Evolutionary conservation across 2,888 invertebrate species (phyloP).

Genomic region (Siphonodentalium dalli): DNA sequence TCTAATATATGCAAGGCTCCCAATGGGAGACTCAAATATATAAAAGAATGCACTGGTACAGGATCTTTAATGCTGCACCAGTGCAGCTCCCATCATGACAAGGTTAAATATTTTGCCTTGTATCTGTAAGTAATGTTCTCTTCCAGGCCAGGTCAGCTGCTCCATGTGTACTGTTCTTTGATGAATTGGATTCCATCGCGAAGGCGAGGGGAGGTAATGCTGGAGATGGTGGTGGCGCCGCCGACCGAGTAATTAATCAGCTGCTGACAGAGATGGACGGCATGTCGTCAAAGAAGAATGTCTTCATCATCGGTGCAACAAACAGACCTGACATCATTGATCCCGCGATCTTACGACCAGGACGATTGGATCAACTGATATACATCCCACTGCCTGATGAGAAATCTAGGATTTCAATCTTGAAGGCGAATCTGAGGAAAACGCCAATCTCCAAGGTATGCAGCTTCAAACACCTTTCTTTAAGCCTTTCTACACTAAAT

Average conservation of each 20-base stretch:
- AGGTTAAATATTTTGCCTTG: neutral
- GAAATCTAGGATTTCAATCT: conserved; percentile 94
- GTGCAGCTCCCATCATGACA: no score
- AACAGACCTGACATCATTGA: conserved; percentile 95
- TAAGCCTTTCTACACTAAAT: neutral
- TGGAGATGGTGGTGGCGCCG: conserved; percentile 98
- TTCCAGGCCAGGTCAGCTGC: conserved; percentile 93
- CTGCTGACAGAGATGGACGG: conserved; percentile 99
- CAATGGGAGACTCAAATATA: no score
- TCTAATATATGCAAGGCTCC: no score
- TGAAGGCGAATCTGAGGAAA: conserved; percentile 93
- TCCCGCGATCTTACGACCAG: conserved; percentile 97
- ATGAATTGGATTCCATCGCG: conserved; percentile 99
- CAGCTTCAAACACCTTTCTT: neutral
- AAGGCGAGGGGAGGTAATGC: conserved; percentile 97
- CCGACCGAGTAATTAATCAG: conserved; percentile 99
- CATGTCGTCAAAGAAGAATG: conserved; percentile 99
- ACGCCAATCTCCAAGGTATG: conserved; percentile 86
- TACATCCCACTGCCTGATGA: conserved; percentile 99
- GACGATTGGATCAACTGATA: conserved; percentile 97
- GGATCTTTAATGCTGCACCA: no score
- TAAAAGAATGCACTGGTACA: no score
- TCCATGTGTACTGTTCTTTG: conserved; percentile 98
- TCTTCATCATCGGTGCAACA: conserved; percentile 98
- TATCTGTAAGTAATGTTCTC: conserved; percentile 1